phyloP scores from a whole-genome alignment of 2,888 invertebrate species.

The Tortricodes alternella region DNA sequence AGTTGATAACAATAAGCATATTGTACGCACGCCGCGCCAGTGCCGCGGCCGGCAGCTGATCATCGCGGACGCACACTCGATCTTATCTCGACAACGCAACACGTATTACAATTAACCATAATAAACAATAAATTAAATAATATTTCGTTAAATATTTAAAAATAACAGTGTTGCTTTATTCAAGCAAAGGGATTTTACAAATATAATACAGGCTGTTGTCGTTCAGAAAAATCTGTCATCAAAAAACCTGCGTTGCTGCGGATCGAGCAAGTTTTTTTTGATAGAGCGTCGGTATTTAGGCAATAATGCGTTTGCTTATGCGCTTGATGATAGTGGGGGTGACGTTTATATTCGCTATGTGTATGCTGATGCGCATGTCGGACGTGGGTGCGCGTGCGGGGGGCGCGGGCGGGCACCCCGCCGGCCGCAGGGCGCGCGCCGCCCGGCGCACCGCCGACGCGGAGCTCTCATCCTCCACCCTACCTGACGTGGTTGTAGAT shows the following conservation, averaged over 20 bases:
- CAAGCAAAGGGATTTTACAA: no score
- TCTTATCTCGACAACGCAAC: background rate
- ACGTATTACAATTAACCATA: no score
- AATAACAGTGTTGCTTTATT: no score
- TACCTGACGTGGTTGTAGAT: no score
- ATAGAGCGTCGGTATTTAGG: background rate
- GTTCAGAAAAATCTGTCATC: no score
- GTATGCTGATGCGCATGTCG: constrained; percentile 46
- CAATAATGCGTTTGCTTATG: constrained; percentile 50
- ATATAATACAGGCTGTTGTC: no score
- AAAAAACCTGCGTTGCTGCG: no score
- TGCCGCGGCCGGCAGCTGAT: constrained; percentile 13
- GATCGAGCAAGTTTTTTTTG: background rate
- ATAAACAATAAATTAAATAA: background rate
- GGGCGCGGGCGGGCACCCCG: constrained; percentile 21
- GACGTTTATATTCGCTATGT: constrained; percentile 41
- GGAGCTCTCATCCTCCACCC: no score
- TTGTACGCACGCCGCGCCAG: constrained; percentile 3
- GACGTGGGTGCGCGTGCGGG: constrained; percentile 38
- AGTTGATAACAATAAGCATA: constrained; percentile 26
- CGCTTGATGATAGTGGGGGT: constrained; percentile 46
- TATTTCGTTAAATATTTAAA: background rate
- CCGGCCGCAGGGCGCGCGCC: constrained; percentile 30
- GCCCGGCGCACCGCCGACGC: constrained; percentile 15
- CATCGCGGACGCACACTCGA: constrained; percentile 16